Base-by-base conservation (phyloP, 23 tunicate species). In the Halocynthia aurantium region DNA sequence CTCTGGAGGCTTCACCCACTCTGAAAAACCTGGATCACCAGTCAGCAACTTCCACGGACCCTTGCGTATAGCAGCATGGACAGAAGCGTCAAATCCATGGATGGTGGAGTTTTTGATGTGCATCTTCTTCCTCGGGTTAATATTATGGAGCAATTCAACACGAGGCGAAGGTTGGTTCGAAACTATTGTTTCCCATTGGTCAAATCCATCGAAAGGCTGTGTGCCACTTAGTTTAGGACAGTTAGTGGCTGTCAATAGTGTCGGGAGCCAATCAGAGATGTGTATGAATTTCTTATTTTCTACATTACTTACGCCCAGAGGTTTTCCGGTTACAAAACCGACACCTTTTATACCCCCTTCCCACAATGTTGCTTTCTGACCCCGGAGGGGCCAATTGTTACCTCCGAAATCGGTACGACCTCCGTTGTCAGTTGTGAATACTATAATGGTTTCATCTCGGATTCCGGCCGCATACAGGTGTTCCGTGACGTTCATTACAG, bases 311-410 rank as follows among this genome's bases (percentile, higher is more conserved):
- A 60, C 52, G 40, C 80, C 76, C 6, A 92, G 55, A 54, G 55
- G 53, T 40, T 80, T 78, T 52, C 98, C 91, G 66, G 76, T 77
- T 8, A 92, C 92, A 73, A 92, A 92, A 50, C 98, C 98, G 11
- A 86, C 92, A 18, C 88, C 98, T 57, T 83, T 75, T 8, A 92
- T 71, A 15, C 98, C 98, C 13, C 98, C 98, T 67, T 92, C 98
- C 98, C 98, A 92, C 22, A 86, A 78, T 53, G 88, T 82, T 13
- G 75, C 81, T 77, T 92, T 92, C 21, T 86, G 78, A 22, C 98
- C 98, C 5, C 98, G 68, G 67, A 83, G 67, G 7, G 98, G 98
- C 84, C 86, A 83, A 72, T 92, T 92, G 68, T 92, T 92, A 10
- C 98, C 98, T 11, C 98, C 98, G 8, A 71, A 73, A 69, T 60